Evolutionary conservation across 2,113 vertebrate species (phyloP), one percentile per base, ranked within the genome.

Genomic region (Ceyx melanurus): DNA sequence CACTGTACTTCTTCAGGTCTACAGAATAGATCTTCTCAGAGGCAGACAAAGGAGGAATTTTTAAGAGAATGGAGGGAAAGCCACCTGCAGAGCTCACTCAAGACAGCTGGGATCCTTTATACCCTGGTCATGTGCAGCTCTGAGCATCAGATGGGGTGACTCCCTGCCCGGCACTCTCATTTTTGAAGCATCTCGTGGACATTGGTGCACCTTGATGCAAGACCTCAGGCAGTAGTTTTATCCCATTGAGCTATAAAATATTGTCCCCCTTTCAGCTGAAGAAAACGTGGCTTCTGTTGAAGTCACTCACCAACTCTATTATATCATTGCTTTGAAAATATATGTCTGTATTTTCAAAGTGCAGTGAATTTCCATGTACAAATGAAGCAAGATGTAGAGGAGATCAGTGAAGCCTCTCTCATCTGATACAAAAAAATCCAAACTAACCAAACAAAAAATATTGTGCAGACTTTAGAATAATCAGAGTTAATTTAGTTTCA

Each of bases 401-500:
- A 93, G 51, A 95, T 92, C 83, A 96, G 54, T 77, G 73, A 93
- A 88, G 16, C 28, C 64, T 74, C 25, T 65, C 91, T 91, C 89
- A 92, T 86, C 15, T 71, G 66, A 93, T 58, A 73, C 29, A 80
- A 86, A 91, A 94, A 10, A 54, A 54, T 6, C 22, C 20, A 37
- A 37, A 37, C 21, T 10, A 50, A 50, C 10, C 21, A 50, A 91
- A 84, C 11, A n/a, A n/a, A 18, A 57, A 66, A n/a, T 40, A 60
- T 50, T 86, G 88, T 97, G 92, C 95, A 88, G 61, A 77, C 50
- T 86, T 70, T 64, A 72, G 83, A 96, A 96, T 93, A 97, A 97
- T 96, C 96, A 97, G 96, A 95, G 90, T 97, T 97, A 92, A 97
- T 97, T 92, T 94, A 77, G 57, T 91, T 97, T 88, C 89, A 76